Evolutionary conservation across 2,888 invertebrate genomes (phyloP).

Genomic region (Stenchaetothrips biformis): DNA sequence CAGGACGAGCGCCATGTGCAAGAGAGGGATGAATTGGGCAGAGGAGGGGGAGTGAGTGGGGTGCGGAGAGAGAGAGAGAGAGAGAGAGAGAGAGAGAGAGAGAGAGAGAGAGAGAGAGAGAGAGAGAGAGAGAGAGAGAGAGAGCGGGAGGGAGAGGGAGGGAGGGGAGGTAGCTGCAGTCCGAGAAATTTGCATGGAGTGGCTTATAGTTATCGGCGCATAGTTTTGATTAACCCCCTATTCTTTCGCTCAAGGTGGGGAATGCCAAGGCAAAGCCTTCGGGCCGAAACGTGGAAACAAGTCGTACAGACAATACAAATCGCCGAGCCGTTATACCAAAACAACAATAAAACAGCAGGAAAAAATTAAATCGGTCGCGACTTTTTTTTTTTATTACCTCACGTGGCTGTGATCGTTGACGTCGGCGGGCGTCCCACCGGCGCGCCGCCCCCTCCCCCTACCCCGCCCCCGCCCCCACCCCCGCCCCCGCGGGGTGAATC

Average conservation of each 20-base stretch:
- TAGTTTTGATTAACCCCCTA: background rate
- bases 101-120: background rate
- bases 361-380: background rate
- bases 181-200: background rate
- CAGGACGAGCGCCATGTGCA: background rate
- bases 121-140: slow-evolving; percentile 6
- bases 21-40: background rate
- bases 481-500: too few relatives aligned
- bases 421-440: too few relatives aligned
- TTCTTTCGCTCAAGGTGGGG: too few relatives aligned
- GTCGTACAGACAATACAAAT: too few relatives aligned
- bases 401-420: too few relatives aligned
- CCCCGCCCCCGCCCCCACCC: too few relatives aligned
- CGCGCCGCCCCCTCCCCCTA: too few relatives aligned
- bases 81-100: background rate
- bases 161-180: background rate
- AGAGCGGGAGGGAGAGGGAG: background rate
- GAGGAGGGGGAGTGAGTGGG: too few relatives aligned
- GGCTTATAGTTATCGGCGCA: background rate
- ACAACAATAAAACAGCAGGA: background rate
- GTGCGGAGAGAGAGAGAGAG: background rate
- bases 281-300: too few relatives aligned
- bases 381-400: background rate
- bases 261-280: too few relatives aligned
- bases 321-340: too few relatives aligned